Percentiles rank a stretch among this genome's conserved stretches.
Conservation (phyloP, 2,888 invertebrate genomes). For the Euproctis similis region DNA sequence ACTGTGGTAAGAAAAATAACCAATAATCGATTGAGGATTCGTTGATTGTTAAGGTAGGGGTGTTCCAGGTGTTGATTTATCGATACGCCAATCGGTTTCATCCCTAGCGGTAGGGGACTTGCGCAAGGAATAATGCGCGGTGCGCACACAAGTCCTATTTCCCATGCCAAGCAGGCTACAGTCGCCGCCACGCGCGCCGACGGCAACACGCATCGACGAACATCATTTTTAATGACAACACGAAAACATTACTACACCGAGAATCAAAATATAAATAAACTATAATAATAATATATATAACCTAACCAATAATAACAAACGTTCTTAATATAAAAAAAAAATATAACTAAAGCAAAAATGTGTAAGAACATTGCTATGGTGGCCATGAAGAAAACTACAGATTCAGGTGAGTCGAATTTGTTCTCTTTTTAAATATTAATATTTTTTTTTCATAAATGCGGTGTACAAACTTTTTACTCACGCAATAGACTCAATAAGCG, state of each 20-base stretch:
- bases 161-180: slow-evolving; percentile 19
- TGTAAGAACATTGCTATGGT: slow-evolving; percentile 54
- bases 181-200: slow-evolving; percentile 24
- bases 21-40: too few species aligned
- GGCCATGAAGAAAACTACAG: slow-evolving; percentile 43
- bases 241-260: slow-evolving; percentile 11
- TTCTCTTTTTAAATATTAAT: too few species aligned
- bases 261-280: slow-evolving; percentile 7
- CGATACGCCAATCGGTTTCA: too few species aligned
- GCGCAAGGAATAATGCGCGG: slow-evolving; percentile 1
- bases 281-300: not conserved
- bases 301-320: slow-evolving; percentile 1
- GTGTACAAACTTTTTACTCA: too few species aligned
- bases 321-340: slow-evolving; percentile 20
- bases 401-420: slow-evolving; percentile 45
- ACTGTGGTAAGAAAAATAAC: too few species aligned
- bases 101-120: too few species aligned
- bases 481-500: not conserved
- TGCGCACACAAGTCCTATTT: slow-evolving; percentile 2
- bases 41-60: too few species aligned
- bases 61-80: too few species aligned
- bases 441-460: too few species aligned
- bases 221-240: slow-evolving; percentile 14
- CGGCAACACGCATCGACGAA: slow-evolving; percentile 12
- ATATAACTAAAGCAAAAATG: slow-evolving; percentile 32